These are phyloP conservation scores for Tipula unca DNA, from an alignment of 2,888 invertebrate species.

Conservation along the genomic window DNA sequence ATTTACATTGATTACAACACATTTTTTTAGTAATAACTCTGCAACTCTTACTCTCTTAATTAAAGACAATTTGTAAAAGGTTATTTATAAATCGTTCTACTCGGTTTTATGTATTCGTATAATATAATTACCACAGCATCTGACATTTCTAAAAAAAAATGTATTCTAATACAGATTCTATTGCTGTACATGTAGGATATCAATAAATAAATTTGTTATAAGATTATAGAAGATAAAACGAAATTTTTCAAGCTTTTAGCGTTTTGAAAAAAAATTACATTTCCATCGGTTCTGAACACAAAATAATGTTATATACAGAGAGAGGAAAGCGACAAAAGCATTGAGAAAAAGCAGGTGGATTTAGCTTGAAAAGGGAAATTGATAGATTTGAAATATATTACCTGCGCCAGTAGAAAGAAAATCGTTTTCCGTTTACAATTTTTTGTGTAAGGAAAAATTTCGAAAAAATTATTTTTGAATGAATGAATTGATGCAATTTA, in stretches of 20 bases:
- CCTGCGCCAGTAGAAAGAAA: background rate
- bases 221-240: background rate
- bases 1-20: too few species aligned
- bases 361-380: background rate
- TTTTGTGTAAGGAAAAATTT: background rate
- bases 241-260: background rate
- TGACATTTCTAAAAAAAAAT: too few species aligned
- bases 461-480: background rate
- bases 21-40: too few species aligned
- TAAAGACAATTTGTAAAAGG: too few species aligned
- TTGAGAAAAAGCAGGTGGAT: background rate
- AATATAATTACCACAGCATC: too few species aligned
- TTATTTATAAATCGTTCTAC: too few species aligned
- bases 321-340: background rate
- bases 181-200: background rate
- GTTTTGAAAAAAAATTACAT: background rate
- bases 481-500: background rate
- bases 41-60: too few species aligned
- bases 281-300: background rate
- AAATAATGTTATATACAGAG: background rate
- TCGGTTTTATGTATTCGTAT: too few species aligned
- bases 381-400: background rate
- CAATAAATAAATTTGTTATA: slow-evolving; percentile 8
- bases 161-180: too few species aligned
- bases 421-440: background rate